phyloP scores from a whole-genome alignment of 2,113 vertebrate species.

The Rallus limicola region DNA sequence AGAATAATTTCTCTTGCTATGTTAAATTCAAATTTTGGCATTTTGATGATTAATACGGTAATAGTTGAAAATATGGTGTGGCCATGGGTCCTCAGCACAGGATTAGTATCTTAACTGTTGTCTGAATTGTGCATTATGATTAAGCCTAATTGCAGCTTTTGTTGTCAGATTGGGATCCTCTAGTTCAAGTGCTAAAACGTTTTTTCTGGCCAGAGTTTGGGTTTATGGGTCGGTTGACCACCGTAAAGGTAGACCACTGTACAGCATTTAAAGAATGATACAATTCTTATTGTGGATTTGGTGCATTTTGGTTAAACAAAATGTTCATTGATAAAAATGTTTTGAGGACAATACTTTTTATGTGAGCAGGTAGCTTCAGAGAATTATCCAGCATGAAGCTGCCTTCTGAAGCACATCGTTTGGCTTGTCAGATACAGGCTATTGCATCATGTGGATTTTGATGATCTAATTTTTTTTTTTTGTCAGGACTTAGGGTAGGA shows the following conservation, averaged over 20 bases:
- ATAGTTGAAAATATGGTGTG: neutral
- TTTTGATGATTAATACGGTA: neutral
- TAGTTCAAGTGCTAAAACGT: neutral
- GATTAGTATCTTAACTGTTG: neutral
- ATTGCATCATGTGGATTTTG: neutral
- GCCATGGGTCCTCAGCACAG: neutral
- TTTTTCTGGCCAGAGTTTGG: neutral
- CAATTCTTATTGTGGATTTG: neutral
- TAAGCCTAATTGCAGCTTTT: neutral
- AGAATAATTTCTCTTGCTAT: neutral
- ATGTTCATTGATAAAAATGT: neutral
- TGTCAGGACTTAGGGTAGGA: neutral
- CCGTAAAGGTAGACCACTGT: neutral
- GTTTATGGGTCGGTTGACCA: neutral
- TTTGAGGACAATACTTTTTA: neutral
- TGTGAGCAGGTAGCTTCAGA: neutral
- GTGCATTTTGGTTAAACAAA: neutral
- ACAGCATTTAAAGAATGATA: neutral
- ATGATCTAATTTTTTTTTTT: neutral
- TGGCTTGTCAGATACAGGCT: neutral
- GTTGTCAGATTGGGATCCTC: neutral
- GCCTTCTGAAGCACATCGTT: neutral
- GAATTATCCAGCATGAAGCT: neutral
- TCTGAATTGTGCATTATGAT: neutral
- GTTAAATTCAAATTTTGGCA: neutral